Conservation (phyloP, 1,140 invertebrate genomes). For the Triops longicaudatus region DNA sequence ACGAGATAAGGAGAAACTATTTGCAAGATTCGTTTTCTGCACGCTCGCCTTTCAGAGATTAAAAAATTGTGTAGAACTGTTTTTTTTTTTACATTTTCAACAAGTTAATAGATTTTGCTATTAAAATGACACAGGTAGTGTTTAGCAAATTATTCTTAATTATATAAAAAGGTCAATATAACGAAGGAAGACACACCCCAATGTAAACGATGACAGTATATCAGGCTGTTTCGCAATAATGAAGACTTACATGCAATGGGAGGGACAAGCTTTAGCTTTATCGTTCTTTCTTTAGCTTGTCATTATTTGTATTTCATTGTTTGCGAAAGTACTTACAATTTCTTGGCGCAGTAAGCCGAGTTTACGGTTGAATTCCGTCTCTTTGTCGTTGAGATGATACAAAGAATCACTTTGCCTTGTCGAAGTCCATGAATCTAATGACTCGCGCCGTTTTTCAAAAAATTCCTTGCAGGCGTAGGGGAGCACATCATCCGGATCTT, state of each 20-base stretch:
- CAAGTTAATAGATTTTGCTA: too few species aligned
- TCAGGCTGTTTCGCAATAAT: neutral
- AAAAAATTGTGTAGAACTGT: too few species aligned
- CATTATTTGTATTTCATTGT: neutral
- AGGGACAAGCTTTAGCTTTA: neutral
- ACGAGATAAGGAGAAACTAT: neutral
- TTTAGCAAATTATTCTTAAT: too few species aligned
- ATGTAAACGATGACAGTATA: too few species aligned
- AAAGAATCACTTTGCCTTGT: neutral
- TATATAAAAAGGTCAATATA: too few species aligned
- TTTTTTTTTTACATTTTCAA: too few species aligned
- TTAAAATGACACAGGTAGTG: too few species aligned
- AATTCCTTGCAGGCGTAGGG: constrained; percentile 1
- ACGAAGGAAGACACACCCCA: too few species aligned
- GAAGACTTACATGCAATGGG: neutral
- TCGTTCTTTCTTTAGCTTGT: neutral
- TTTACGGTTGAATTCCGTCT: constrained; percentile 1
- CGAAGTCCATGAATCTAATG: neutral
- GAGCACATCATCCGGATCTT: neutral
- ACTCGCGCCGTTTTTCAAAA: neutral
- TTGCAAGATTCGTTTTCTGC: neutral
- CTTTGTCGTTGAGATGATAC: neutral
- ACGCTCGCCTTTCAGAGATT: neutral
- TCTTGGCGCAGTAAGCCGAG: constrained; percentile 9
- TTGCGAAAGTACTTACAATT: neutral